Evolutionary conservation across 2,888 invertebrate genomes (phyloP).

Genomic region (Leptopilina drosophilae): DNA sequence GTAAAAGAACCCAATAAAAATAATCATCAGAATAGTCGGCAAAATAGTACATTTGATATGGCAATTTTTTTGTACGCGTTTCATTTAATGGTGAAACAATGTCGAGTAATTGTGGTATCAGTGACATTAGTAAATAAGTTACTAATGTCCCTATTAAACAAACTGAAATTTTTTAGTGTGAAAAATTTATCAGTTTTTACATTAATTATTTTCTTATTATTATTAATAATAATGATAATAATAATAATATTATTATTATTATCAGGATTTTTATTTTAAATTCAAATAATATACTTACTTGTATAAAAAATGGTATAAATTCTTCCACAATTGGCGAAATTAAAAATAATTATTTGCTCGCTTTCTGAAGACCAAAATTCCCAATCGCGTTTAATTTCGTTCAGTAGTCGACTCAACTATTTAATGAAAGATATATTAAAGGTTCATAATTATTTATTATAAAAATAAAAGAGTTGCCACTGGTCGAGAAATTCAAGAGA

Average conservation of each 20-base stretch:
- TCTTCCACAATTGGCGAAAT: neutral
- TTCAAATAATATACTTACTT: neutral
- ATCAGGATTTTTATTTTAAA: no score
- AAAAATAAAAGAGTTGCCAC: no score
- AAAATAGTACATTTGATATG: neutral
- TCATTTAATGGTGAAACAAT: constrained; percentile 1
- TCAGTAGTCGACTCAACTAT: neutral
- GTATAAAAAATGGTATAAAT: constrained; percentile 18
- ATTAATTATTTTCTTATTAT: no score
- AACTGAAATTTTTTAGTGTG: neutral
- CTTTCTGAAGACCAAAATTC: neutral
- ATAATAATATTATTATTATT: no score
- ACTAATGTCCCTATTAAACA: neutral
- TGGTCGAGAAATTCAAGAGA: neutral
- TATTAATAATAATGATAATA: no score
- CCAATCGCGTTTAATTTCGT: constrained; percentile 10
- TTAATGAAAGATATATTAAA: no score
- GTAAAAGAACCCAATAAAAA: neutral
- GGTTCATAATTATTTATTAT: no score
- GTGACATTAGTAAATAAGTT: neutral
- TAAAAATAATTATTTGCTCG: neutral
- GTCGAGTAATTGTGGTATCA: neutral
- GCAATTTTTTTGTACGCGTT: constrained; percentile 2
- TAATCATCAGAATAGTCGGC: neutral
- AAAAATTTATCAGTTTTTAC: no score